phyloP scores from a whole-genome alignment of 2,888 invertebrate species.

The Ochropleura plecta region DNA sequence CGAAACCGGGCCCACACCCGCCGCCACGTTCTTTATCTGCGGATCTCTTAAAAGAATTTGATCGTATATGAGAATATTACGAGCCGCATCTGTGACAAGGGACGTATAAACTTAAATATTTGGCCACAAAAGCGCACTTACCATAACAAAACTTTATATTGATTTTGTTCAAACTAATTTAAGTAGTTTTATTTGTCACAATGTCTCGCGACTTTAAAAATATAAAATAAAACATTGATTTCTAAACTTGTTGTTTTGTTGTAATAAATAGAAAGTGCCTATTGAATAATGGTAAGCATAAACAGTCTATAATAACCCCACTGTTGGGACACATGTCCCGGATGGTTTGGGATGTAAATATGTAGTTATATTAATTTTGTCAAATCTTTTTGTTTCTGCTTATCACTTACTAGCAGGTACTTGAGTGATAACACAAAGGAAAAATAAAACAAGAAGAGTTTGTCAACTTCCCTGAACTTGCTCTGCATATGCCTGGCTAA shows the following conservation, averaged over 20 bases:
- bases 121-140: slow-evolving; percentile 70
- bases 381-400: background rate
- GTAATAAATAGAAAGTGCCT: background rate
- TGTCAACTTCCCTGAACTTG: slow-evolving; percentile 29
- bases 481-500: slow-evolving; percentile 13
- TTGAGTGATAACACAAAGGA: background rate
- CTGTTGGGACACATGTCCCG: too few species aligned
- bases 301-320: too few species aligned
- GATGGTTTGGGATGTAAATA: background rate
- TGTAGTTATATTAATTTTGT: background rate
- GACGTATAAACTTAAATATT: slow-evolving; percentile 88
- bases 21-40: slow-evolving; percentile 89
- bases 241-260: background rate
- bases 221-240: background rate
- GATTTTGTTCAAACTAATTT: slow-evolving; percentile 51
- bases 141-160: slow-evolving; percentile 68
- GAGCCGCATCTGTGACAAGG: slow-evolving; percentile 89
- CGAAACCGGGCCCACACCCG: slow-evolving; percentile 87
- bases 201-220: background rate
- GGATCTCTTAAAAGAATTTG: slow-evolving; percentile 90
- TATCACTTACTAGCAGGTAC: background rate
- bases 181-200: background rate
- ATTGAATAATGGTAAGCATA: too few species aligned
- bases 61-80: slow-evolving; percentile 90
- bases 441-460: background rate